phyloP scores from a whole-genome alignment of 2,888 invertebrate species.

The Drosophila nigricruria region DNA sequence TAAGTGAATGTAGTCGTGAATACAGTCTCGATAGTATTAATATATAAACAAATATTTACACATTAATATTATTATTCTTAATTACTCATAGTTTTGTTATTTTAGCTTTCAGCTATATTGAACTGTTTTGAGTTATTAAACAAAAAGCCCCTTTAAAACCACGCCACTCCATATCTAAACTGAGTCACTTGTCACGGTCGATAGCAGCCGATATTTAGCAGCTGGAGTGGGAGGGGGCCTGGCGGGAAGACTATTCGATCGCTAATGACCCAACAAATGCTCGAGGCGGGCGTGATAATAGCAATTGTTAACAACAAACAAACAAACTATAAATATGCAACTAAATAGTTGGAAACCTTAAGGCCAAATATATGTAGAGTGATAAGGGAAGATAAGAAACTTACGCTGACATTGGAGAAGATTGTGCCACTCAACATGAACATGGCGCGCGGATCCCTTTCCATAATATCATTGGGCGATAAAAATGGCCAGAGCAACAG shows the following conservation, averaged over 20 bases:
- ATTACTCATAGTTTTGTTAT: background rate
- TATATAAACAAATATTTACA: too few relatives aligned
- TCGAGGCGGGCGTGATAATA: conserved; percentile 1
- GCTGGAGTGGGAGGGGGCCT: background rate
- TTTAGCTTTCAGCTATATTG: background rate
- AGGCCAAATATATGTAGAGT: background rate
- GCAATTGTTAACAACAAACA: background rate
- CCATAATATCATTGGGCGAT: conserved; percentile 93
- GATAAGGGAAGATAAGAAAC: conserved; percentile 83
- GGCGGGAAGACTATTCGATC: background rate
- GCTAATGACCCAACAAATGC: conserved; percentile 5
- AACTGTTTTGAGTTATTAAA: background rate
- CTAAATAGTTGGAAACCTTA: background rate
- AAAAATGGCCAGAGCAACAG: conserved; percentile 92
- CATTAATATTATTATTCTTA: background rate
- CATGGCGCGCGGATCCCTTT: conserved; percentile 93
- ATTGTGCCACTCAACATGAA: conserved; percentile 96
- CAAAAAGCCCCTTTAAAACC: background rate
- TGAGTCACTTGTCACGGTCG: conserved; percentile 4
- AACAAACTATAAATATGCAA: too few relatives aligned
- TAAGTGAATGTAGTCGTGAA: too few relatives aligned
- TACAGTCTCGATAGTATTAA: too few relatives aligned
- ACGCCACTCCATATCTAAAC: conserved; percentile 13
- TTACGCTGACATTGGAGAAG: conserved; percentile 98
- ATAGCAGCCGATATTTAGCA: background rate